Evolutionary conservation across 2,888 invertebrate genomes (phyloP), one percentile per base, ranked within the genome.

Genomic region (Campopleginae sp.): DNA sequence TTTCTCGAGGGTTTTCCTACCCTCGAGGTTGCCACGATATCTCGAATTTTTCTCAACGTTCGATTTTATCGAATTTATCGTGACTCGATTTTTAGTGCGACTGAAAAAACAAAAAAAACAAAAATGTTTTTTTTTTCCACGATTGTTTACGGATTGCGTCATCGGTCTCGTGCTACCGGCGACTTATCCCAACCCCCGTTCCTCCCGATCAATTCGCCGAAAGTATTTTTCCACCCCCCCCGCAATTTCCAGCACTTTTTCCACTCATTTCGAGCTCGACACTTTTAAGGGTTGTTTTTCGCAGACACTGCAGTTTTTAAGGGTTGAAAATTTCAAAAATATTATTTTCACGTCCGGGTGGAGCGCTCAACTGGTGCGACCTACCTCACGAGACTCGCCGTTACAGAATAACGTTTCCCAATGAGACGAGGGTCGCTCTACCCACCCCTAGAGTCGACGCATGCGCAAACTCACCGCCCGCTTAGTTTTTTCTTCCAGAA

Each of bases 311-410:
- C 14, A 44, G 58, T 70, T 31, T 23, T 27, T 6, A 58, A 5
- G 58, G 14, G 27, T 6, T 27, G 5, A 58, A 58, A 58, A 54
- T 14, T 5, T 27, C 14, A 5, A 58, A 10, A 1, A 58, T 27
- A 14, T 12, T 58, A 27, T 4, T 12, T 14, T 27, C 5, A 14
- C 27, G 4, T 3, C 5, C 27, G 12, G 5, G 4, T 27, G 12
- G n/a, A 6, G 48, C 65, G 31, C 44, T 70, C 19, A 58, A 80
- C 84, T 87, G 79, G 75, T 86, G 88, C 89, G 91, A 92, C 90
- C 92, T 92, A 91, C 89, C 90, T 88, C 90, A 90, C 91, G 89
- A 89, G 89, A 86, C 87, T 88, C 86, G 85, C 84, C 86, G 91
- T 89, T 89, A 88, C 88, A 89, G 91, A 92, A 89, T 92, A 91